A percentile compares a stretch with the other conserved stretches of the same genome.
Conservation (phyloP, 2,888 invertebrate species). For the Sthenelais limicola region DNA sequence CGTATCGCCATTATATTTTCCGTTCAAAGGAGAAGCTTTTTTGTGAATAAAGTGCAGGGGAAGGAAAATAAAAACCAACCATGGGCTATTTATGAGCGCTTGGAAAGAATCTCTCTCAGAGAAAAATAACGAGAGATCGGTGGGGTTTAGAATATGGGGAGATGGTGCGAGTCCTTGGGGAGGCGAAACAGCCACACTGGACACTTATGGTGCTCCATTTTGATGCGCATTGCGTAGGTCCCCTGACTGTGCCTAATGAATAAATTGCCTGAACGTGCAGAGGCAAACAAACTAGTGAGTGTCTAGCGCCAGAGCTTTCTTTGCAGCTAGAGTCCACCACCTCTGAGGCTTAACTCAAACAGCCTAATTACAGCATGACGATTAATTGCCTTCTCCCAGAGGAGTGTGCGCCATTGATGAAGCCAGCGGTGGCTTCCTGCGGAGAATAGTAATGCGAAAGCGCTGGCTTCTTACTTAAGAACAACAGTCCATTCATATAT, state of each 20-base stretch:
- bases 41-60: too few species aligned
- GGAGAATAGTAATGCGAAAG: conserved; percentile 28
- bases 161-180: neutral
- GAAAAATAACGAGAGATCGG: too few species aligned
- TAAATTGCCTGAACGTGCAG: conserved; percentile 40
- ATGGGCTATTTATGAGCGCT: too few species aligned
- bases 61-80: too few species aligned
- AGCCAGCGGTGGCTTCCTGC: conserved; percentile 4
- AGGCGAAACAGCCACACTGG: neutral
- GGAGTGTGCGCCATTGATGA: conserved; percentile 31
- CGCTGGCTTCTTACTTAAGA: too few species aligned
- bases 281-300: conserved; percentile 15
- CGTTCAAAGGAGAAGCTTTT: too few species aligned
- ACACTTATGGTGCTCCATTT: neutral
- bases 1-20: too few species aligned
- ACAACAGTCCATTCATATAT: too few species aligned
- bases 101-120: too few species aligned
- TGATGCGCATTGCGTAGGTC: conserved; percentile 29
- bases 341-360: conserved; percentile 40
- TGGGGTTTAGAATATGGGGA: too few species aligned
- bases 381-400: conserved; percentile 29
- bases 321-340: conserved; percentile 12
- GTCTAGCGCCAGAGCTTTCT: conserved; percentile 1
- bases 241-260: conserved; percentile 31
- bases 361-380: conserved; percentile 35